These are phyloP conservation scores for Dendrocopos noguchii DNA, from an alignment of 2,113 vertebrate species.

Conservation along the genomic window DNA sequence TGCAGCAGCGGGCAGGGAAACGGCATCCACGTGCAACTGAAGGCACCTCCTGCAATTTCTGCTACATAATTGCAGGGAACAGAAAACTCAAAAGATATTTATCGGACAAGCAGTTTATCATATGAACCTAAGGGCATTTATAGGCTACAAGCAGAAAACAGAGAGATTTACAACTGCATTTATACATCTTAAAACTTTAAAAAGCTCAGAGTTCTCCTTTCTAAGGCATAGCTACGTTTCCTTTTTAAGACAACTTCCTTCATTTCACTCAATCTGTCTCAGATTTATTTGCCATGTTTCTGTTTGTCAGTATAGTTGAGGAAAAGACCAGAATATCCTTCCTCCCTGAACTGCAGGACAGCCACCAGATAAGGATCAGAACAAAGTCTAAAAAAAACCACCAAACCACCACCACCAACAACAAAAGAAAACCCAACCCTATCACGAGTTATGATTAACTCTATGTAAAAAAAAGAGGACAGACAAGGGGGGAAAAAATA, in stretches of 20 bases:
- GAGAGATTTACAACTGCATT: background rate
- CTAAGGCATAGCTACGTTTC: background rate
- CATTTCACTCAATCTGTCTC: background rate
- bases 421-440: background rate
- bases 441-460: constrained; percentile 46
- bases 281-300: background rate
- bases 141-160: background rate
- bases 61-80: constrained; percentile 1
- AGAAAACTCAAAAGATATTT: constrained; percentile 50
- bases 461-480: constrained; percentile 54
- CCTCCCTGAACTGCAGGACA: constrained; percentile 10
- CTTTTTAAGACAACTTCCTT: background rate
- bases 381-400: constrained; percentile 45
- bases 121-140: constrained; percentile 26
- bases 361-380: constrained; percentile 40
- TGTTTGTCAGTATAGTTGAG: constrained; percentile 15
- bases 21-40: constrained; percentile 10
- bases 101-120: constrained; percentile 28
- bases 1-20: constrained; percentile 10
- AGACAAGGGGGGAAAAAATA: background rate
- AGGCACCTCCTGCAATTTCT: constrained; percentile 28
- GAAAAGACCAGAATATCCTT: constrained; percentile 37
- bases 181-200: constrained; percentile 3
- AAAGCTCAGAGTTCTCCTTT: background rate
- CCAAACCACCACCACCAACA: too few species aligned